These are phyloP conservation scores for Pardalotus punctatus DNA, from an alignment of 2,113 vertebrate genomes.

Conservation along the genomic window DNA sequence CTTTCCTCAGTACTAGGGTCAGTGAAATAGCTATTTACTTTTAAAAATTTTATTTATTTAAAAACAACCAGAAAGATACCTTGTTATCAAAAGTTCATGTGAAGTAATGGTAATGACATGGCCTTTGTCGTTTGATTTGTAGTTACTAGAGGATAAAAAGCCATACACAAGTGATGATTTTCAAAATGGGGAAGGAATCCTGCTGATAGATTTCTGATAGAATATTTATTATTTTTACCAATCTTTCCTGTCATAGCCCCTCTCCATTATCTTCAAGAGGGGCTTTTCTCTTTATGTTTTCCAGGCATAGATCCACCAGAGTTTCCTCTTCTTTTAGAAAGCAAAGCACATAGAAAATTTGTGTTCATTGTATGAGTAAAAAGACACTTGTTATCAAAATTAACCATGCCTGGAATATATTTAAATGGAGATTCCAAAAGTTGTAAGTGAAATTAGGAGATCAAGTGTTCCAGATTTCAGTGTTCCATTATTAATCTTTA, in stretches of 20 bases:
- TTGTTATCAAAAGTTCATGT: background rate
- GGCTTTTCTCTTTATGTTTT: background rate
- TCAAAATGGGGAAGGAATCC: background rate
- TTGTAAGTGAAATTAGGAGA: background rate
- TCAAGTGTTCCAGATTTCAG: background rate
- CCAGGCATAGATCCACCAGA: background rate
- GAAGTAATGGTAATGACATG: background rate
- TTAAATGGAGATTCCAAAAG: background rate
- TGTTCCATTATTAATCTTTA: background rate
- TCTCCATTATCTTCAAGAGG: background rate
- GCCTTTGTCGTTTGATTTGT: background rate
- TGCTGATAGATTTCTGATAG: background rate
- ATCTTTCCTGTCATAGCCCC: background rate
- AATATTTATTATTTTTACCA: background rate
- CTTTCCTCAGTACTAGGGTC: background rate
- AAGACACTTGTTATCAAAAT: background rate
- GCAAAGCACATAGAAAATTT: background rate
- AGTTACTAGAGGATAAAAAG: background rate
- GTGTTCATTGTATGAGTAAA: background rate
- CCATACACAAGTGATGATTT: background rate
- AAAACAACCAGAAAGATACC: background rate
- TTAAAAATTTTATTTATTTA: background rate
- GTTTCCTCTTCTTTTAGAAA: background rate
- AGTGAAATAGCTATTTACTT: background rate
- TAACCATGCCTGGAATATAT: background rate